Evolutionary conservation across 2,113 vertebrate genomes (phyloP), one percentile per base, ranked within the genome.

Genomic region (Pygoscelis adeliae): DNA sequence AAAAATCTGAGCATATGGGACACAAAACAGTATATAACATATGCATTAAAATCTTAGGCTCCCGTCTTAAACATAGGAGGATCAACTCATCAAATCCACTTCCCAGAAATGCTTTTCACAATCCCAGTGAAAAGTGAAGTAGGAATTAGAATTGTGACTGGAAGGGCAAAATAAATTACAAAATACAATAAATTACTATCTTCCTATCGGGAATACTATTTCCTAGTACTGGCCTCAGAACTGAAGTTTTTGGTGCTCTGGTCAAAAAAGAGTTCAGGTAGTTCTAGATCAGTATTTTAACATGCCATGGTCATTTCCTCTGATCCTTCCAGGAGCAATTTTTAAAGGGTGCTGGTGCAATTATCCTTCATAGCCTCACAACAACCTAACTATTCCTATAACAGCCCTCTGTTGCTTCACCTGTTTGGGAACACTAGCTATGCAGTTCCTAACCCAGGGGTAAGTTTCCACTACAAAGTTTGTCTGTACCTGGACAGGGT

Each of bases 381-480:
- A 22, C 11, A 34, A 22, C 15, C 3, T 25, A 26, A 36, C 4
- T 70, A 11, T 59, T 84, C 22, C 19, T 84, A 65, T 70, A 49
- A 9, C 6, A 30, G 3, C 4, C 17, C 2, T 44, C 27, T 83
- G 5, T 19, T 42, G 9, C 11, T 36, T 70, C 44, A 38, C 2
- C 4, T 49, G 7, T 44, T 65, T 61, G 14, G 30, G 16, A 53
- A 71, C 7, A 38, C 7, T 14, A 38, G 11, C 38, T 55, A 29
- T 6, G 20, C 7, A 49, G 8, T 44, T 81, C 18, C 26, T 70
- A 58, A n/a, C 4, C 3, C 1, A 4, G 22, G 13, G 3, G 6
- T 47, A 70, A 42, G 11, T 49, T 79, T 69, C 13, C 18, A 32
- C 30, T 53, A 26, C 5, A 27, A 56, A 27, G 13, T 22, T 55